Evolutionary conservation across 2,888 invertebrate genomes (phyloP).

Genomic region (Drosophila prolongata): DNA sequence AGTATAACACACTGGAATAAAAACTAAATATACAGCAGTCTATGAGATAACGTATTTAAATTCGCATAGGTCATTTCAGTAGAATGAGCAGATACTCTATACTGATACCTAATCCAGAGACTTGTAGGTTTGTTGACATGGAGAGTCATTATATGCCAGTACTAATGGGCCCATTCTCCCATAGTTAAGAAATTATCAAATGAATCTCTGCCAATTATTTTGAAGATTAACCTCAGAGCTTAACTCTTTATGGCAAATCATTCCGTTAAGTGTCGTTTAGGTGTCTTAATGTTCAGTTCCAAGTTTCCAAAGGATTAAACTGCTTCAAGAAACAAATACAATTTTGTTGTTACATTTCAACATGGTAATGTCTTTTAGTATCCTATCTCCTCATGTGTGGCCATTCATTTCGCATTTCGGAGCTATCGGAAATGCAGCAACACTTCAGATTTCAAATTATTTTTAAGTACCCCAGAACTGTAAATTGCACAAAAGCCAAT

Average conservation of each 20-base stretch:
- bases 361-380: constrained; percentile 16
- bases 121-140: too few relatives aligned
- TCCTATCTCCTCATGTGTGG: constrained; percentile 1
- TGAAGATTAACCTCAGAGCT: neutral
- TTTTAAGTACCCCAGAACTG: constrained; percentile 64
- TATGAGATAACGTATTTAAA: too few relatives aligned
- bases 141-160: too few relatives aligned
- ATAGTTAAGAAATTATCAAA: too few relatives aligned
- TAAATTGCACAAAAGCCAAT: constrained; percentile 75
- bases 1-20: too few relatives aligned
- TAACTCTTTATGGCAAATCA: neutral
- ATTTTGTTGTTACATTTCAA: constrained; percentile 15
- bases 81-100: too few relatives aligned
- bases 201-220: neutral
- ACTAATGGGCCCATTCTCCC: too few relatives aligned
- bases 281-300: neutral
- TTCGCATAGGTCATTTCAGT: too few relatives aligned
- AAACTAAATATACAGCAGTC: too few relatives aligned
- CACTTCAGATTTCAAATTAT: constrained; percentile 66
- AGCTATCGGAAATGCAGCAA: constrained; percentile 44
- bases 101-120: too few relatives aligned
- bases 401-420: constrained; percentile 33
- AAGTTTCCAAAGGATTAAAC: neutral
- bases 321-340: neutral
- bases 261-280: neutral